Conservation (phyloP, 2,888 invertebrate genomes). For the Coecobrya sp. region DNA sequence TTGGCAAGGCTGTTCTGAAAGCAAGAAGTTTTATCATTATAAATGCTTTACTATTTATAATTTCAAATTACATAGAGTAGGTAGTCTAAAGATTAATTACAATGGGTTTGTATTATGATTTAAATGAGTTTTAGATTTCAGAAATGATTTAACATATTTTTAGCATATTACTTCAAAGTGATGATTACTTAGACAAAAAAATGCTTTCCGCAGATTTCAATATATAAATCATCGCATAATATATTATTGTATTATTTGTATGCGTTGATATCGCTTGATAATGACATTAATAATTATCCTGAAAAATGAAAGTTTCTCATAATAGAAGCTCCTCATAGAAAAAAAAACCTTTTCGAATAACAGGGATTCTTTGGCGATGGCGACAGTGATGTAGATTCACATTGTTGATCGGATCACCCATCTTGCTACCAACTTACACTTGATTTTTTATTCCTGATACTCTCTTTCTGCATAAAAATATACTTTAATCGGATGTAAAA, state of each 20-base stretch:
- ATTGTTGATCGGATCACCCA: neutral
- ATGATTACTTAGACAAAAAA: neutral
- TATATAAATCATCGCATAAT: conserved; percentile 38
- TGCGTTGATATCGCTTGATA: conserved; percentile 72
- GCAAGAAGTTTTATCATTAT: too few species aligned
- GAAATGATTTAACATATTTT: neutral
- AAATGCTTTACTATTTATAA: too few species aligned
- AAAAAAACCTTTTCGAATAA: neutral
- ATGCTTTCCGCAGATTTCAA: neutral
- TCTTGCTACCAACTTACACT: neutral
- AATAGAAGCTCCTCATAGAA: too few species aligned
- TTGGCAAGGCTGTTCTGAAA: too few species aligned
- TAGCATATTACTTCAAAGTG: neutral
- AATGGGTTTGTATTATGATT: too few species aligned
- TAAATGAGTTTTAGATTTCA: too few species aligned
- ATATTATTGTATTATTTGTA: conserved; percentile 7
- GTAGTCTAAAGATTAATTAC: too few species aligned
- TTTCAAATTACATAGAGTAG: too few species aligned
- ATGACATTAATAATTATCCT: conserved; percentile 81
- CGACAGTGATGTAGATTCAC: too few species aligned
- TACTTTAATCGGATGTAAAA: conserved; percentile 15
- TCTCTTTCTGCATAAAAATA: neutral
- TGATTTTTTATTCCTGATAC: neutral
- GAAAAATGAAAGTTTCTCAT: conserved; percentile 81
- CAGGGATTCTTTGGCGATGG: neutral